phyloP scores from a whole-genome alignment of 1,140 invertebrate species.

The Ceratitis capitata region DNA sequence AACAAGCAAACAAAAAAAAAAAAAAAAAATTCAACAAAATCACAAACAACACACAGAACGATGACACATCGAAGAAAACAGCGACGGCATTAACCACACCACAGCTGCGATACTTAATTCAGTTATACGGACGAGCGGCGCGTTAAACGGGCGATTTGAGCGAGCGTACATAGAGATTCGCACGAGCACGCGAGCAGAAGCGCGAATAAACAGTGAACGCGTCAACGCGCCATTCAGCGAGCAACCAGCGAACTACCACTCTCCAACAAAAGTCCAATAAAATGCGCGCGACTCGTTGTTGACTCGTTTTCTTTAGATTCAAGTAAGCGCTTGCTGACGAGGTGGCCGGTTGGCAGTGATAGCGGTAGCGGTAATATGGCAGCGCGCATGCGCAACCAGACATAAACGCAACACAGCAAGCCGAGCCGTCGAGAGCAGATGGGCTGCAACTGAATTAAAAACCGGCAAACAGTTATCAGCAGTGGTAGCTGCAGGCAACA shows the following conservation, averaged over 20 bases:
- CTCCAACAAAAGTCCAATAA: neutral
- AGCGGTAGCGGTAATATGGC: too few relatives aligned
- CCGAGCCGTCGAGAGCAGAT: neutral
- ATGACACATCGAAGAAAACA: neutral
- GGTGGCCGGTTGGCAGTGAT: too few relatives aligned
- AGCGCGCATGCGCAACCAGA: neutral
- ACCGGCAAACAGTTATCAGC: neutral
- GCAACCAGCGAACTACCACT: neutral
- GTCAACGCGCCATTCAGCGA: slow-evolving; percentile 1
- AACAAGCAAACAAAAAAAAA: neutral
- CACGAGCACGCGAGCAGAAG: slow-evolving; percentile 30
- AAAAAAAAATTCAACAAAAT: neutral
- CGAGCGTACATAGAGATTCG: neutral
- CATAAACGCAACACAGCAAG: neutral
- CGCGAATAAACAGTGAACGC: slow-evolving; percentile 35
- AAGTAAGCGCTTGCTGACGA: too few relatives aligned
- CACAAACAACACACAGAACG: too few relatives aligned
- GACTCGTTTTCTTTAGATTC: neutral
- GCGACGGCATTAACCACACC: neutral
- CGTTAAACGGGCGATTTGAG: neutral
- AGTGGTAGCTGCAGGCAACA: neutral
- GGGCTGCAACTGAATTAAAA: too few relatives aligned
- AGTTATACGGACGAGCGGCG: neutral
- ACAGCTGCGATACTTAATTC: neutral
- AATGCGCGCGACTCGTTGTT: neutral